Evolutionary conservation across 2,888 invertebrate genomes (phyloP).

Genomic region (Cantharis nigra): DNA sequence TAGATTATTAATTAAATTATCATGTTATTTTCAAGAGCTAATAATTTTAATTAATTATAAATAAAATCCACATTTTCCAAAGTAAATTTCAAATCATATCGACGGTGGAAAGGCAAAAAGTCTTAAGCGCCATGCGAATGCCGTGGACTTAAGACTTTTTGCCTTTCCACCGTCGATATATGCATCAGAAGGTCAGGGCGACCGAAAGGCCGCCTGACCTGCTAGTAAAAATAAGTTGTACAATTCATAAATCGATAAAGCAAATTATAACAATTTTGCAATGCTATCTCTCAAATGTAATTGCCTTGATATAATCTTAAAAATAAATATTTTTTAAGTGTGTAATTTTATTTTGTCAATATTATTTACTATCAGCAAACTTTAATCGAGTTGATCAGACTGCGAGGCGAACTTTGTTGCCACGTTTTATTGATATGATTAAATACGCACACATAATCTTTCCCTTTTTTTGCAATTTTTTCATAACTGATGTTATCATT

Average conservation of each 20-base stretch:
- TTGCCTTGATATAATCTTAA: neutral
- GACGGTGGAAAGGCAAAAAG: no score
- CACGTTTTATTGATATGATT: neutral
- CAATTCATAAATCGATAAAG: neutral
- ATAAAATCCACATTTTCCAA: no score
- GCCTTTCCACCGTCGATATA: no score
- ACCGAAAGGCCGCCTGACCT: no score
- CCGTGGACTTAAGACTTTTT: no score
- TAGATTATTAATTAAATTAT: no score
- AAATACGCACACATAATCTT: neutral
- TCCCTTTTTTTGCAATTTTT: neutral
- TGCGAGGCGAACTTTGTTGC: constrained; percentile 10
- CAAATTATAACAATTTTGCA: neutral
- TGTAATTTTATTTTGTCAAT: neutral
- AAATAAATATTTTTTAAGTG: neutral
- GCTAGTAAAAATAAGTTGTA: neutral
- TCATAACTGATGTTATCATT: neutral
- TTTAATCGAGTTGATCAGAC: constrained; percentile 13
- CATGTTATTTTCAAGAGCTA: no score
- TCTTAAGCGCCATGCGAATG: no score
- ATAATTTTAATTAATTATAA: no score
- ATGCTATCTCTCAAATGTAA: neutral
- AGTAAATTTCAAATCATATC: no score
- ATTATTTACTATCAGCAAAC: neutral
- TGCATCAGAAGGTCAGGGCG: no score